Base-by-base conservation (phyloP, 2,113 vertebrate genomes). In the Bubalus kerabau region DNA sequence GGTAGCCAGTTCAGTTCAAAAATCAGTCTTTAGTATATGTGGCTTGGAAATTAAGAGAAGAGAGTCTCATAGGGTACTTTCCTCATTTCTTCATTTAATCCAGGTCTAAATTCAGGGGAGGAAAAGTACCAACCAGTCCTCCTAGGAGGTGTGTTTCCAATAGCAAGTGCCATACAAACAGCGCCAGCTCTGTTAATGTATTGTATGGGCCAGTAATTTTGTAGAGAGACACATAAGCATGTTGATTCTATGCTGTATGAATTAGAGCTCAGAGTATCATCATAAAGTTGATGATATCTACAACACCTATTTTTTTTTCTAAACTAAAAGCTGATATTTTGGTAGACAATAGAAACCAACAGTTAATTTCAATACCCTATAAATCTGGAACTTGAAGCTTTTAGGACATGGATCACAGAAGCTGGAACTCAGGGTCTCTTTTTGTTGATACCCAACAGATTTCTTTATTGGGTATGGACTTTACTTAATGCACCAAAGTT, bases 41-140 rank as follows among this genome's bases (percentile, higher is more conserved):
- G 24, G 6, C 57, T 9, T 87, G 26, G 5, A 52, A 74, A 60
- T 67, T 26, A 36, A 57, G 7, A 59, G 13, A 24, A 14, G 7
- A 50, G 17, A 17, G 1, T 5, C 6, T 46, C 32, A 26, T 43
- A 28, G 9, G 12, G 0, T 52, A 36, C 1, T 78, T 78, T 90
- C 3, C n/a, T 17, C 9, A 46, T 24, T 80, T 5, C 48, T 26
- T 48, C 64, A 4, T 48, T 62, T 32, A 62, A 76, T 62, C 1
- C 0, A 12, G 6, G 0, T 23, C 46, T 50, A 57, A 48, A 30
- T 50, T 54, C 17, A 64, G 4, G 13, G 3, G 12, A 32, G 28
- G 1, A 56, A 85, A 40, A 0, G 0, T 8, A 7, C 4, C 57
- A 81, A 26, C 2, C 30, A 14, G 12, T 7, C 14, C 7, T 90